These are phyloP conservation scores for Eurois occulta DNA, from an alignment of 2,888 invertebrate species.

Conservation along the genomic window DNA sequence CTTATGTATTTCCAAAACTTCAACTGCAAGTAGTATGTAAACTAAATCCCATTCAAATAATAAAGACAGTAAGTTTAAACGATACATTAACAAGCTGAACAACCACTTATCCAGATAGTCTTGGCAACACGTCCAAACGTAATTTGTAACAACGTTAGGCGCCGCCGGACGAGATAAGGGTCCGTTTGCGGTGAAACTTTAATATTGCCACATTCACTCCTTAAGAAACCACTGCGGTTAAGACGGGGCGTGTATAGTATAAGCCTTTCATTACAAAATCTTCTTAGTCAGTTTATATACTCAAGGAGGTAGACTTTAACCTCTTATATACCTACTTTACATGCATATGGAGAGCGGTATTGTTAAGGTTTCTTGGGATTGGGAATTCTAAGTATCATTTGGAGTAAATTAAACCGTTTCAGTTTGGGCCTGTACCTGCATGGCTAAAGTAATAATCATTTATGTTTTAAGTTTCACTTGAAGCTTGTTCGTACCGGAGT, in stretches of 20 bases:
- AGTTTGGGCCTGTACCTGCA: slow-evolving; percentile 27
- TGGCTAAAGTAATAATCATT: slow-evolving; percentile 6
- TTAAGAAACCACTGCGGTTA: slow-evolving; percentile 64
- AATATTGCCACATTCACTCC: slow-evolving; percentile 71
- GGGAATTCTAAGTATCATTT: slow-evolving; percentile 34
- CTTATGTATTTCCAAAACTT: neutral
- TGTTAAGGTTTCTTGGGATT: slow-evolving; percentile 33
- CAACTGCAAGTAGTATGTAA: neutral
- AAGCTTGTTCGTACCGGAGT: neutral
- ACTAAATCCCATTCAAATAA: slow-evolving; percentile 36
- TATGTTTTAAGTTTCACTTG: slow-evolving; percentile 2
- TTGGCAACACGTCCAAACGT: slow-evolving; percentile 66
- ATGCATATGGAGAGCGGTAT: slow-evolving; percentile 30
- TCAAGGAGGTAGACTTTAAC: slow-evolving; percentile 36
- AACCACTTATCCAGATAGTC: slow-evolving; percentile 60
- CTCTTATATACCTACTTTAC: slow-evolving; percentile 29
- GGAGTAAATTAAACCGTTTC: slow-evolving; percentile 36
- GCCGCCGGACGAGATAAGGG: slow-evolving; percentile 71
- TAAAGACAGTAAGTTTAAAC: slow-evolving; percentile 17
- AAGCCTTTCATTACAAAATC: slow-evolving; percentile 58
- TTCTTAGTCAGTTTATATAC: slow-evolving; percentile 43
- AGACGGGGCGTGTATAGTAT: slow-evolving; percentile 53
- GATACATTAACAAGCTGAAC: slow-evolving; percentile 54
- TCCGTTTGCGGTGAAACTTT: slow-evolving; percentile 73
- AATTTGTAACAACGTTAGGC: slow-evolving; percentile 69